Conservation (phyloP, 2,113 vertebrate genomes). For the Puma concolor region DNA sequence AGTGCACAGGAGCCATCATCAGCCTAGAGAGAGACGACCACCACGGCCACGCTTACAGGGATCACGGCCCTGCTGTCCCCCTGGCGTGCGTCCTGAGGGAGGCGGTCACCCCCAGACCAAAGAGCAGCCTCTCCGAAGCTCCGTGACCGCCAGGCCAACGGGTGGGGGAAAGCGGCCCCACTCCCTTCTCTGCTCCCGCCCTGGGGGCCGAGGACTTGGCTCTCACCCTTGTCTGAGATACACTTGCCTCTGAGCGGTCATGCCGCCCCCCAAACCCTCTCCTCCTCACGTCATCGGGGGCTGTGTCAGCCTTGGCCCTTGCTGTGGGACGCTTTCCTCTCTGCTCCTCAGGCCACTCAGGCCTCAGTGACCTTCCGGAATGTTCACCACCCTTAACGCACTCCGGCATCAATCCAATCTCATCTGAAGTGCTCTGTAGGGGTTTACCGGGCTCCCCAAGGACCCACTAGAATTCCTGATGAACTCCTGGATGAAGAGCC, state of each 20-base stretch:
- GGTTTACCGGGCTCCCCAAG: background rate
- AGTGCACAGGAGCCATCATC: background rate
- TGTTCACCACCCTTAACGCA: background rate
- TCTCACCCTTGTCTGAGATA: background rate
- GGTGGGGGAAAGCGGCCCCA: background rate
- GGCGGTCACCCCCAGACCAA: background rate
- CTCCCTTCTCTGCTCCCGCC: background rate
- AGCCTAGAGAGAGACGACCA: background rate
- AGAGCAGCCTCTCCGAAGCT: background rate
- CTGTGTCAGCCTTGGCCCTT: background rate
- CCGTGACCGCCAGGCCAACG: background rate
- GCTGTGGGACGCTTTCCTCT: background rate
- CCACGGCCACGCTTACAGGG: background rate
- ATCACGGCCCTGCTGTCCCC: background rate
- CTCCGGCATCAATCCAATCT: background rate
- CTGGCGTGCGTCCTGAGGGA: background rate
- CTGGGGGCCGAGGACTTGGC: background rate
- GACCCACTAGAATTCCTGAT: too few species aligned
- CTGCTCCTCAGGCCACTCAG: background rate
- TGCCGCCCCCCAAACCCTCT: background rate
- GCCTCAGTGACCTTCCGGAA: background rate
- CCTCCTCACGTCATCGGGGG: background rate
- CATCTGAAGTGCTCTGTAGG: background rate
- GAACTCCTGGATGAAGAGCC: too few species aligned
- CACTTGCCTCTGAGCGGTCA: background rate